A percentile compares a stretch with the other conserved stretches of the same genome.
Conservation (phyloP, 2,113 vertebrate genomes). For the Gambusia holbrooki region DNA sequence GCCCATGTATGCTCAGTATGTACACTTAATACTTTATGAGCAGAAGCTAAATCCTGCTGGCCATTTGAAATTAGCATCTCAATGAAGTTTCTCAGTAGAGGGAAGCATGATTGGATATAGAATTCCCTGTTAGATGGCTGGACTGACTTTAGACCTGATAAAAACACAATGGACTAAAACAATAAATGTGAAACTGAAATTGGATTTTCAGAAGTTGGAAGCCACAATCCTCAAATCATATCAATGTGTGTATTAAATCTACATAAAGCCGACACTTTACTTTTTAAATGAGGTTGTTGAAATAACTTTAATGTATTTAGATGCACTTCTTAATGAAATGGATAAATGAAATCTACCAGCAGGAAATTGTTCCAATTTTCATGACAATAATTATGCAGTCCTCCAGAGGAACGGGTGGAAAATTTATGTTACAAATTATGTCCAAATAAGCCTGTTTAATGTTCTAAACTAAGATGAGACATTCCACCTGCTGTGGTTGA, state of each 20-base stretch:
- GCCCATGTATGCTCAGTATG: too few species aligned
- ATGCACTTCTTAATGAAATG: neutral
- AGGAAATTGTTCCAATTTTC: neutral
- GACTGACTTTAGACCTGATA: neutral
- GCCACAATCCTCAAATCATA: neutral
- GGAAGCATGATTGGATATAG: neutral
- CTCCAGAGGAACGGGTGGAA: neutral
- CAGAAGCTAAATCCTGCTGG: neutral
- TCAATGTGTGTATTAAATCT: neutral
- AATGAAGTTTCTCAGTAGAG: neutral
- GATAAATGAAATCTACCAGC: neutral
- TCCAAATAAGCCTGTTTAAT: slow-evolving; percentile 22
- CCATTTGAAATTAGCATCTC: neutral
- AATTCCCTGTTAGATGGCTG: neutral
- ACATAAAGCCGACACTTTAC: neutral
- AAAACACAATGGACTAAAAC: neutral
- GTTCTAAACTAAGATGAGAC: slow-evolving; percentile 12
- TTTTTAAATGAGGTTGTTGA: neutral
- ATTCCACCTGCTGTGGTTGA: slow-evolving; percentile 14
- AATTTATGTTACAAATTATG: slow-evolving; percentile 32
- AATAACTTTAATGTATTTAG: neutral
- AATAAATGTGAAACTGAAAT: neutral
- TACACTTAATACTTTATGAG: neutral
- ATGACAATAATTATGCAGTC: too few species aligned
- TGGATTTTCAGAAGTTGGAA: neutral